Conservation (phyloP, 2,888 invertebrate species). For the Herminia tarsipennalis region DNA sequence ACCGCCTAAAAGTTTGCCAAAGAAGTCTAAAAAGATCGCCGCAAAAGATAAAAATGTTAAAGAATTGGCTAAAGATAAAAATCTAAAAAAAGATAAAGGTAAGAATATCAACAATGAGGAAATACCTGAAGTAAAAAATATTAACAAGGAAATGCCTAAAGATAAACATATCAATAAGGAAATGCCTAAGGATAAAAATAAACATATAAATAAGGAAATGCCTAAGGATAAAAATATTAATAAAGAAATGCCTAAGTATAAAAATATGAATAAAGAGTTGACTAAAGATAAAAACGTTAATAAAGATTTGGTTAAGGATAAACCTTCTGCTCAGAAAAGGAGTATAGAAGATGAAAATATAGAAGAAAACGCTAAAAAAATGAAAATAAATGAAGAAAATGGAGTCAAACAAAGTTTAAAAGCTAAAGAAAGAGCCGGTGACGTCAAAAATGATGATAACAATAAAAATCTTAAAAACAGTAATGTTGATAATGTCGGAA, state of each 20-base stretch:
- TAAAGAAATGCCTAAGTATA: too few relatives aligned
- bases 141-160: too few relatives aligned
- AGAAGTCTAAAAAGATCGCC: conserved; percentile 50
- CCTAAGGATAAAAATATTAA: too few relatives aligned
- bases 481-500: conserved; percentile 5
- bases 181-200: too few relatives aligned
- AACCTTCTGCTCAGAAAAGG: conserved; percentile 20
- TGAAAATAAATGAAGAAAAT: not conserved
- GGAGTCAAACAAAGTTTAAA: conserved; percentile 11
- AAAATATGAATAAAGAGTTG: too few relatives aligned
- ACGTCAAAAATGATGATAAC: conserved; percentile 14
- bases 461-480: conserved; percentile 21
- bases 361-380: conserved; percentile 14
- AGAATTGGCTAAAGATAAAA: not conserved
- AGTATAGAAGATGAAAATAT: conserved; percentile 12
- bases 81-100: not conserved
- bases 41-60: conserved; percentile 46
- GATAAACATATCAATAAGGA: too few relatives aligned
- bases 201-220: too few relatives aligned
- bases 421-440: conserved; percentile 4
- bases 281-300: conserved; percentile 49
- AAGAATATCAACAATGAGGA: too few relatives aligned
- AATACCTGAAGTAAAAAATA: too few relatives aligned
- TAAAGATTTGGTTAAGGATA: too few relatives aligned
- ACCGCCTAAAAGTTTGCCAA: conserved; percentile 69